phyloP scores from a whole-genome alignment of 2,797 vertebrate species.

The Tenualosa ilisha region DNA sequence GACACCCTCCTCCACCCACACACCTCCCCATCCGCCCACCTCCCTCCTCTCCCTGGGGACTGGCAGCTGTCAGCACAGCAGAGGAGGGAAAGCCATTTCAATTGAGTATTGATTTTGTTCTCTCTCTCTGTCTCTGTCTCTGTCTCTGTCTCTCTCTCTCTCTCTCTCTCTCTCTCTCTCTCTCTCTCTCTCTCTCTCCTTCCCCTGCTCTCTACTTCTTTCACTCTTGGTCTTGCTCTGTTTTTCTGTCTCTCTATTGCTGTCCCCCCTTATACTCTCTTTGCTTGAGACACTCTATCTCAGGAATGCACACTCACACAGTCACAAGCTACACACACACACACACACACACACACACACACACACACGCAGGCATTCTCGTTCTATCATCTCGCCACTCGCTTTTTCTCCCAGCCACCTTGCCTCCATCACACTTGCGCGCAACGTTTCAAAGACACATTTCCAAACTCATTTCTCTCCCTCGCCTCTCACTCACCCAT shows the following conservation, averaged over 20 bases:
- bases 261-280: neutral
- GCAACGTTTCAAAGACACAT: conserved; percentile 16
- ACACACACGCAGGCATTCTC: neutral
- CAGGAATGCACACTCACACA: conserved; percentile 36
- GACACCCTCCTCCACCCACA: conserved; percentile 16
- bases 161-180: conserved; percentile 29
- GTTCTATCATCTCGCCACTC: neutral
- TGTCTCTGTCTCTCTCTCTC: conserved; percentile 35
- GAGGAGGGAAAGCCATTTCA: conserved; percentile 42
- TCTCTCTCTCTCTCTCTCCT: conserved; percentile 26
- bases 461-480: conserved; percentile 28
- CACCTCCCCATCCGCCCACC: conserved; percentile 3
- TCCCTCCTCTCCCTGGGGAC: conserved; percentile 1
- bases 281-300: conserved; percentile 40
- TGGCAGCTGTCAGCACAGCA: conserved; percentile 30
- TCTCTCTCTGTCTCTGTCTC: conserved; percentile 33
- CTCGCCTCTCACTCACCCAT: conserved; percentile 8
- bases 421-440: neutral
- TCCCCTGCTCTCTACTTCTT: conserved; percentile 17
- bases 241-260: conserved; percentile 18
- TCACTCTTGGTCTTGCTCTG: neutral
- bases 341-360: neutral
- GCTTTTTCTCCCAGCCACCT: conserved; percentile 15
- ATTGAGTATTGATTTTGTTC: conserved; percentile 43
- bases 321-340: neutral